phyloP scores from a whole-genome alignment of 2,113 vertebrate genomes.

The Xiphophorus maculatus region DNA sequence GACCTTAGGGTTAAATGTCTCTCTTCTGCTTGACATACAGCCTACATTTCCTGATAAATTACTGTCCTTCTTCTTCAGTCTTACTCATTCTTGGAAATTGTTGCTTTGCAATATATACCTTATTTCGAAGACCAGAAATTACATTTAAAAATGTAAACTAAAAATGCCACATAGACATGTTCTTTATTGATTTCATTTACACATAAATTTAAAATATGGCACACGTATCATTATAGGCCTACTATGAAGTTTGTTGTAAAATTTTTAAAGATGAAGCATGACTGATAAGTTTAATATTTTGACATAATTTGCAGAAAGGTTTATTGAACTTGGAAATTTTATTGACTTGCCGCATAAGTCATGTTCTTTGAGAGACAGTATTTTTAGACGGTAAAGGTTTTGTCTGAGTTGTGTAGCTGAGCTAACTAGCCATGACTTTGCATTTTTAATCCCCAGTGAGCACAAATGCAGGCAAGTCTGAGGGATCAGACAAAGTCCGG shows the following conservation, averaged over 20 bases:
- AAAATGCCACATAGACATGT: no score
- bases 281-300: neutral
- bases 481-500: no score
- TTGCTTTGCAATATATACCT: no score
- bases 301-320: neutral
- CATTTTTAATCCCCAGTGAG: no score
- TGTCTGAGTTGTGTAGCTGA: neutral
- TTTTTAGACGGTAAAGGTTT: neutral
- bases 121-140: no score
- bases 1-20: slow-evolving; percentile 13
- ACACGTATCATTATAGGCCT: neutral
- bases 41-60: neutral
- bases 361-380: neutral
- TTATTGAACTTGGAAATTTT: neutral
- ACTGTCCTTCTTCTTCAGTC: neutral
- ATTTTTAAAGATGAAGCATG: neutral
- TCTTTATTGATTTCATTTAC: no score
- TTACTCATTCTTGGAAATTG: neutral
- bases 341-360: neutral
- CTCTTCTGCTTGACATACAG: neutral
- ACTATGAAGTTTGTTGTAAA: neutral
- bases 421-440: neutral
- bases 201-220: neutral
- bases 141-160: no score
- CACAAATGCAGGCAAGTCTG: no score